Evolutionary conservation across 2,888 invertebrate species (phyloP), one percentile per base, ranked within the genome.

Genomic region (Amphimallon solstitiale): DNA sequence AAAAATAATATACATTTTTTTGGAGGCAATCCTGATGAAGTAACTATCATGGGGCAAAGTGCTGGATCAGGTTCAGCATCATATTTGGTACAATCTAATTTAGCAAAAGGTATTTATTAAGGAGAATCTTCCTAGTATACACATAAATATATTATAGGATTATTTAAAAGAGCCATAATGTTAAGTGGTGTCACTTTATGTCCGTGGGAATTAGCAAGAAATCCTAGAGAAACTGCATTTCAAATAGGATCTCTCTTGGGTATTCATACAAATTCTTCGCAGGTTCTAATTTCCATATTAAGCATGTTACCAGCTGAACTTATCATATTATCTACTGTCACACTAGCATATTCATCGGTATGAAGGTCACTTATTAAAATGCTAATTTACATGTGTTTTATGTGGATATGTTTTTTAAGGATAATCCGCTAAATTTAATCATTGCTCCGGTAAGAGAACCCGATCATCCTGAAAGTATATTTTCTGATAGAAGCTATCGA

Each of bases 21-120:
- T 38, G 67, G 67, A 4, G 67, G 67, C 2, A 45, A 67, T 38
- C 67, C 67, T 4, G n/a, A 51, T n/a, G 23, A 59, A 29, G 54
- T 67, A 7, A 67, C 67, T 3, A 65, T 67, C 15, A 49, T 49
- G 35, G 67, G 67, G 1, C 37, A 59, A 51, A 63, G 63, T 14
- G 64, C 64, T 6, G 67, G 67, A 4, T 60, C 64, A 38, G 64
- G 35, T 3, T 61, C 38, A 2, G 60, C 65, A 12, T 56, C 54
- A 0, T 67, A 61, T 19, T 46, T 63, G 12, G 12, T 38, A 1
- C 37, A 40, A 17, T 61, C 64, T n/a, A 34, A 43, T 0, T 34
- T 51, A 37, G 40, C 65, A n/a, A 51, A 61, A 51, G 67, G 67
- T 51, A 43, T 7, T 29, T 29, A 29, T 29, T 29, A n/a, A n/a